These are phyloP conservation scores for Halocynthia roretzi DNA, from an alignment of 23 tunicate species.

Conservation along the genomic window DNA sequence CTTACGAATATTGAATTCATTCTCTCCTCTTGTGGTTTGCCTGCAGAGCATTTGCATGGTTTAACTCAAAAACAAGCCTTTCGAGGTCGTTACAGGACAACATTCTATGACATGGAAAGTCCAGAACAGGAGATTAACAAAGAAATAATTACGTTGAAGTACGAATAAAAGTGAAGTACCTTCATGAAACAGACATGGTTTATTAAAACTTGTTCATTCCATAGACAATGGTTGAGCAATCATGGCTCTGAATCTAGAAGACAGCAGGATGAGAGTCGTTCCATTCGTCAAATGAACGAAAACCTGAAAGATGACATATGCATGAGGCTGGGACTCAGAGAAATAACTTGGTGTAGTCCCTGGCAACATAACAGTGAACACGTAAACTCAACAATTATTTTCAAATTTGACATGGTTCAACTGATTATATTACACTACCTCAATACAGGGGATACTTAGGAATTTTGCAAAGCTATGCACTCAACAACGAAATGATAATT, in stretches of 20 bases:
- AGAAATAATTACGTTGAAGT: no score
- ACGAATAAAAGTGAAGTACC: no score
- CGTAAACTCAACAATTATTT: not conserved
- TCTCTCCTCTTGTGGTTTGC: constrained; percentile 9
- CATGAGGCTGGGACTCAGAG: not conserved
- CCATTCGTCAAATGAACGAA: not conserved
- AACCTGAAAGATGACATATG: not conserved
- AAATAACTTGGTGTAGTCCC: constrained; percentile 19
- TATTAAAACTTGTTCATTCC: not conserved
- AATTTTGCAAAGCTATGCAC: constrained; percentile 15
- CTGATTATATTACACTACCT: not conserved
- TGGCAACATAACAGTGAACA: constrained; percentile 25
- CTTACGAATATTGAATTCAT: constrained; percentile 19
- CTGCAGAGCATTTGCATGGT: not conserved
- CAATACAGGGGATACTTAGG: constrained; percentile 10
- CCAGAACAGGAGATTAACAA: not conserved
- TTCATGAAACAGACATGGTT: not conserved
- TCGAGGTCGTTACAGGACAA: not conserved
- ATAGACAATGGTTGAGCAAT: constrained; percentile 7
- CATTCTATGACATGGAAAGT: not conserved
- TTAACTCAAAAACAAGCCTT: not conserved
- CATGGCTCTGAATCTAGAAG: not conserved
- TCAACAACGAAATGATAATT: constrained; percentile 1
- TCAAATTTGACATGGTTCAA: not conserved
- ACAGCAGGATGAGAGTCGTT: not conserved